Conservation (phyloP, 2,113 vertebrate species). For the Coracopsis vasa region DNA sequence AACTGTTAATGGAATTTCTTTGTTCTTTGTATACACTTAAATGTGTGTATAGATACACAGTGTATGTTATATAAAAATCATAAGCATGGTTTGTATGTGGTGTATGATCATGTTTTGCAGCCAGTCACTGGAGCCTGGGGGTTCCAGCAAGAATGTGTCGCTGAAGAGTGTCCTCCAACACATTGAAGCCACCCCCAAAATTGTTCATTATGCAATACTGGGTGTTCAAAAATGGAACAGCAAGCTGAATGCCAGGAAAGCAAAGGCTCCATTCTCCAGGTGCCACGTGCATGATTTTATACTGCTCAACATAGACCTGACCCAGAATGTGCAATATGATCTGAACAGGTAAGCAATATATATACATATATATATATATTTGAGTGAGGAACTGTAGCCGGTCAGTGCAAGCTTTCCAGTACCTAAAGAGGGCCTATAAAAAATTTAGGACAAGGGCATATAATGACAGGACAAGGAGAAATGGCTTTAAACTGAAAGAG, state of each 20-base stretch:
- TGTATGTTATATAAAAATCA: background rate
- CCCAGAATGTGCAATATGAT: conserved; percentile 97
- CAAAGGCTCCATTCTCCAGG: conserved; percentile 82
- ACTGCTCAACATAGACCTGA: conserved; percentile 94
- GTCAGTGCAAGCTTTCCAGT: background rate
- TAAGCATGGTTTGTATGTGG: background rate
- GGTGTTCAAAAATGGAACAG: conserved; percentile 93
- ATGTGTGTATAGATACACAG: no score
- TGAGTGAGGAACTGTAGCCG: background rate
- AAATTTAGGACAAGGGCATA: background rate
- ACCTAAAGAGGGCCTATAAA: background rate
- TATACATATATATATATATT: background rate
- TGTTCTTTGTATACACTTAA: background rate
- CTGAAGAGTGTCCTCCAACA: conserved; percentile 90
- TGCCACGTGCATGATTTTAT: conserved; percentile 93
- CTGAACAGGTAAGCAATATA: conserved; percentile 86
- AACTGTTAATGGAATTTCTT: background rate
- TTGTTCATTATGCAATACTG: conserved; percentile 88
- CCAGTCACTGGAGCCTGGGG: conserved; percentile 74
- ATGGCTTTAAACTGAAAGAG: background rate
- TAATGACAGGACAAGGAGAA: background rate
- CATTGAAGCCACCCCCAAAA: conserved; percentile 93
- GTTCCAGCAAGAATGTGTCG: conserved; percentile 84
- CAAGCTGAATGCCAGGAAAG: conserved; percentile 69
- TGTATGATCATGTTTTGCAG: conserved; percentile 56